Percentiles rank a stretch among this genome's conserved stretches.
Evolutionary conservation across 2,797 vertebrate genomes (phyloP).

Genomic region (Aeoliscus strigatus): DNA sequence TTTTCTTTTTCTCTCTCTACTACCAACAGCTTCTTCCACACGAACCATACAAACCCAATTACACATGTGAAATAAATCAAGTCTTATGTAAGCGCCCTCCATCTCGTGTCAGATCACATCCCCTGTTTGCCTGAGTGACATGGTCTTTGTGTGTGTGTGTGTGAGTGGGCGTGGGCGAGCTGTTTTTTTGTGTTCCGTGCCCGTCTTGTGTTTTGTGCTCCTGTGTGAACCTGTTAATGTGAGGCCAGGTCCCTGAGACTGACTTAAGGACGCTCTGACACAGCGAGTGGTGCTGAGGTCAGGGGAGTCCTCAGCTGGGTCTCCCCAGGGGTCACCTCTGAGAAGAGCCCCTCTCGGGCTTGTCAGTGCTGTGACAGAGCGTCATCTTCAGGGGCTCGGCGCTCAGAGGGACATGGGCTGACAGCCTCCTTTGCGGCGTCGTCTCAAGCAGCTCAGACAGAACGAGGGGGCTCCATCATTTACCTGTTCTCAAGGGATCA

Average conservation of each 20-base stretch:
- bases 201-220: conserved; percentile 15
- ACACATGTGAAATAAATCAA: conserved; percentile 55
- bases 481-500: conserved; percentile 29
- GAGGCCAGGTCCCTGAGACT: conserved; percentile 25
- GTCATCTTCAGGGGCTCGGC: conserved; percentile 8
- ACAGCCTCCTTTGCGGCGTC: conserved; percentile 6
- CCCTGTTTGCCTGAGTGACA: conserved; percentile 43
- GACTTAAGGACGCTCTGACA: conserved; percentile 51
- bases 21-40: conserved; percentile 19
- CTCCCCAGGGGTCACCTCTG: conserved; percentile 32
- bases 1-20: too few species aligned
- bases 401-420: conserved; percentile 7
- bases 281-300: conserved; percentile 12
- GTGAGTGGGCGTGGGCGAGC: too few species aligned
- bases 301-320: conserved; percentile 28
- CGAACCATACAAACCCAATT: conserved; percentile 47
- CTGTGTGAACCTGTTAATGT: conserved; percentile 19
- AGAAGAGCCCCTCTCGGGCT: conserved; percentile 25
- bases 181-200: conserved; percentile 3
- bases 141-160: conserved; percentile 34
- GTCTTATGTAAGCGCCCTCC: conserved; percentile 47
- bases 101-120: conserved; percentile 42
- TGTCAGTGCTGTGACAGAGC: conserved; percentile 49
- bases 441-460: conserved; percentile 1
- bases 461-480: conserved; percentile 28